These are phyloP conservation scores for Vicugna pacos DNA, from an alignment of 2,113 vertebrate genomes.

Conservation along the genomic window DNA sequence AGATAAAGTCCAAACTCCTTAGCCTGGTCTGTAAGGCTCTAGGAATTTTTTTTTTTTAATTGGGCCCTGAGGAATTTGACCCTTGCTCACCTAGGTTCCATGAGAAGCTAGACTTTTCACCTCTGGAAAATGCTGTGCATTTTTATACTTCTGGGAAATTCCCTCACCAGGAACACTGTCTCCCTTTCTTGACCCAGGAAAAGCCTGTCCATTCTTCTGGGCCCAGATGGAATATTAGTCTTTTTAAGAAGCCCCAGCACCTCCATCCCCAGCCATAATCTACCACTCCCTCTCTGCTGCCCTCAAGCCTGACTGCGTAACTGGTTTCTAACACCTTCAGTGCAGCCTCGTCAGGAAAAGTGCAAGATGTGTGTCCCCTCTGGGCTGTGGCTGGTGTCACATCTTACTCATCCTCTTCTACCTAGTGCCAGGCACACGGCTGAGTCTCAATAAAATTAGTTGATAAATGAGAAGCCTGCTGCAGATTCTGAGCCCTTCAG, in stretches of 20 bases:
- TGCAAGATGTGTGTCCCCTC: accelerated
- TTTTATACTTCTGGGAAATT: neutral
- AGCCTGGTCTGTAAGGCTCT: neutral
- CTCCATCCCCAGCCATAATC: neutral
- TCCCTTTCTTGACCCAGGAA: neutral
- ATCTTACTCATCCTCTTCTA: neutral
- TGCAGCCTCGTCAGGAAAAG: neutral
- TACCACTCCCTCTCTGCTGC: neutral
- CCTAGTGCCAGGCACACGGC: accelerated
- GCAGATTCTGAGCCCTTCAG: neutral
- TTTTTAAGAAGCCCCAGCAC: neutral
- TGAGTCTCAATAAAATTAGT: neutral
- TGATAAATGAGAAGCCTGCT: neutral
- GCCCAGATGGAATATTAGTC: neutral
- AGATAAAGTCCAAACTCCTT: slow-evolving; percentile 74
- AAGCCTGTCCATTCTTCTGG: neutral
- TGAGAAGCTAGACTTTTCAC: slow-evolving; percentile 14
- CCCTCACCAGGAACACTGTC: neutral
- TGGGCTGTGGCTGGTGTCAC: neutral
- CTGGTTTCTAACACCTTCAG: neutral
- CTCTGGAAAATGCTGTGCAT: neutral
- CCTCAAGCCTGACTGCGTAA: neutral
- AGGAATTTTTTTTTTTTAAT: neutral
- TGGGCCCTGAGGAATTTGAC: slow-evolving; percentile 42
- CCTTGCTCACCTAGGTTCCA: slow-evolving; percentile 21